Evolutionary conservation across 2,113 vertebrate genomes (phyloP).

Genomic region (Tonatia bakeri): DNA sequence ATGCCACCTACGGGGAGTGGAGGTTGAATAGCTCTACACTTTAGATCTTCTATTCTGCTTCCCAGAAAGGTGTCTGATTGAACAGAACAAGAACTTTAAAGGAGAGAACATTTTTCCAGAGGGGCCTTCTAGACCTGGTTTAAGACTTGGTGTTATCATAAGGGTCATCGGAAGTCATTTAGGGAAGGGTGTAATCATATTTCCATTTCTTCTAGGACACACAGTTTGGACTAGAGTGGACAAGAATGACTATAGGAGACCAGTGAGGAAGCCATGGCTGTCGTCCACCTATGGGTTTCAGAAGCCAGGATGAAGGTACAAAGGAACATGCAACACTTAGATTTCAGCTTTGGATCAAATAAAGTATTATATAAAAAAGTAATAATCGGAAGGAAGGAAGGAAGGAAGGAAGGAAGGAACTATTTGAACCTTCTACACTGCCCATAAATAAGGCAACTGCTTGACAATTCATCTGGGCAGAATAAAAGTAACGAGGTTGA

Average conservation of each 20-base stretch:
- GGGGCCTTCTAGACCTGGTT: background rate
- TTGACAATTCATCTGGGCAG: background rate
- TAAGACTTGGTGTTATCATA: background rate
- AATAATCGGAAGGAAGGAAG: background rate
- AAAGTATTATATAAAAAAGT: background rate
- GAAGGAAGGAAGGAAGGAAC: background rate
- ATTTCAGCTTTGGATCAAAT: background rate
- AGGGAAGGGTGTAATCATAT: background rate
- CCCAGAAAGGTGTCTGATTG: background rate
- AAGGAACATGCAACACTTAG: background rate
- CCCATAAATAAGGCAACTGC: background rate
- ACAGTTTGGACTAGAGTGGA: background rate
- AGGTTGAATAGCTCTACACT: background rate
- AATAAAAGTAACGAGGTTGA: slow-evolving; percentile 40
- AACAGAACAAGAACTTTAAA: background rate
- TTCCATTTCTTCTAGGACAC: background rate
- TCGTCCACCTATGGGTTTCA: background rate
- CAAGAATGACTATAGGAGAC: background rate
- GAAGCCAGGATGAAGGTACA: background rate
- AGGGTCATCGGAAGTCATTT: background rate
- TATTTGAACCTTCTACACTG: background rate
- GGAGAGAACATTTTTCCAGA: background rate
- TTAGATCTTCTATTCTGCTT: background rate
- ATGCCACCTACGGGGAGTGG: background rate
- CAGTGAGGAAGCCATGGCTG: background rate